Evolutionary conservation across 2,888 invertebrate species (phyloP).

Genomic region (Helicoverpa assulta): DNA sequence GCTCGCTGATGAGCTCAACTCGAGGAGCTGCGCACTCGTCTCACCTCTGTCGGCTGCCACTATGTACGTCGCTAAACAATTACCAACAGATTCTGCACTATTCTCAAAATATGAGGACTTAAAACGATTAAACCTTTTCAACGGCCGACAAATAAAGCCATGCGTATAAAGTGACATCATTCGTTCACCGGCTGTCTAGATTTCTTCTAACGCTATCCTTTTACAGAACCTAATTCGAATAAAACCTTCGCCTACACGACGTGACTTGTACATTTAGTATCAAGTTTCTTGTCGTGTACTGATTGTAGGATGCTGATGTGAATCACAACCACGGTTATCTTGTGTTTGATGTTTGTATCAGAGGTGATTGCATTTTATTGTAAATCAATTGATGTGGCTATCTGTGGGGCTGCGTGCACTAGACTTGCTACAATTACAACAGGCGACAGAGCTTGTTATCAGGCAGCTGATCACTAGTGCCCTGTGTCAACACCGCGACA

Average conservation of each 20-base stretch:
- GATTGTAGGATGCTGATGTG: not conserved
- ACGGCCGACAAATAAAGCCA: not conserved
- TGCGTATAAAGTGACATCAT: constrained; percentile 10
- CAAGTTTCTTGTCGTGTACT: no score
- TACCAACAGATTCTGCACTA: not conserved
- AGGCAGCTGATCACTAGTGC: no score
- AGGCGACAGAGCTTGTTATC: no score
- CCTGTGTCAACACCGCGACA: no score
- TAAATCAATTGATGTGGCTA: no score
- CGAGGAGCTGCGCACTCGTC: not conserved
- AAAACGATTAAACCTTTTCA: not conserved
- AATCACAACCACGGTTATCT: not conserved
- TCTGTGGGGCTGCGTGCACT: no score
- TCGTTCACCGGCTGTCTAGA: constrained; percentile 7
- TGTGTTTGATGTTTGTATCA: no score
- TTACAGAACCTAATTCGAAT: constrained; percentile 11
- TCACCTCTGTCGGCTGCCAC: not conserved
- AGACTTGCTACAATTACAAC: no score
- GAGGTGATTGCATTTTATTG: no score
- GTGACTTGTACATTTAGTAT: constrained; percentile 2
- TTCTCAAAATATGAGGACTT: constrained; percentile 10
- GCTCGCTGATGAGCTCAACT: constrained; percentile 9
- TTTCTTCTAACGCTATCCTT: constrained; percentile 9
- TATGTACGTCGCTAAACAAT: not conserved
- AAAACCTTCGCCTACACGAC: not conserved